phyloP scores from a whole-genome alignment of 2,888 invertebrate species.

The Scaptomyza cyrtandrae region DNA sequence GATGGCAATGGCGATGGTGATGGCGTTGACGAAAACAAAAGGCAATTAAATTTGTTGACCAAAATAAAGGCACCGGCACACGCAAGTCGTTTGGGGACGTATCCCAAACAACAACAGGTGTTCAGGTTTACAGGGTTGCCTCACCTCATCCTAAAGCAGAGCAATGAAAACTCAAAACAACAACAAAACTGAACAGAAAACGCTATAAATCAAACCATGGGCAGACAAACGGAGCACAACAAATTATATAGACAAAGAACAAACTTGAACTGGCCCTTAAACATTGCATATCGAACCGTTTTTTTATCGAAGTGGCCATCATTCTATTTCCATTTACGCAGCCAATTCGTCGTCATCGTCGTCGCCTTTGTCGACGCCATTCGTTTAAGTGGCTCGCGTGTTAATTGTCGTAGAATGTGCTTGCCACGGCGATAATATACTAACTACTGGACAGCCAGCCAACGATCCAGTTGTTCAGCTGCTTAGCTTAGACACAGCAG shows the following conservation, averaged over 20 bases:
- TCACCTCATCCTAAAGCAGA: slow-evolving; percentile 22
- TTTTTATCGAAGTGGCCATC: slow-evolving; percentile 67
- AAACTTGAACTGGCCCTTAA: slow-evolving; percentile 22
- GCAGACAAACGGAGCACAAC: slow-evolving; percentile 61
- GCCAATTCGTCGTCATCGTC: slow-evolving; percentile 58
- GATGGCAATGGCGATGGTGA: slow-evolving; percentile 64
- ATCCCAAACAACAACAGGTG: slow-evolving; percentile 64
- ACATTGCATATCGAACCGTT: slow-evolving; percentile 71
- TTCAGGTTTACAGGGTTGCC: slow-evolving; percentile 71
- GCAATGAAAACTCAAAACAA: slow-evolving; percentile 30
- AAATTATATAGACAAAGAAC: slow-evolving; percentile 10
- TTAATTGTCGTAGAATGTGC: slow-evolving; percentile 80
- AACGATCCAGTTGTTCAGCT: slow-evolving; percentile 33
- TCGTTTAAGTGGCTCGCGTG: slow-evolving; percentile 78
- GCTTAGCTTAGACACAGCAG: slow-evolving; percentile 20
- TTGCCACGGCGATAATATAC: slow-evolving; percentile 65
- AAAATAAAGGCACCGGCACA: slow-evolving; percentile 64
- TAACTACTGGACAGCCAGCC: slow-evolving; percentile 29
- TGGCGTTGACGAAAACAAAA: slow-evolving; percentile 71
- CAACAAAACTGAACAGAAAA: slow-evolving; percentile 14
- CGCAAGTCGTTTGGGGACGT: slow-evolving; percentile 50
- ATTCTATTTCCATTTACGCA: slow-evolving; percentile 52
- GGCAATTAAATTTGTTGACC: slow-evolving; percentile 74
- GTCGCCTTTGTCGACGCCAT: slow-evolving; percentile 57
- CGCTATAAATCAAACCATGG: slow-evolving; percentile 71